These are phyloP conservation scores for Nasonia longicornis DNA, from an alignment of 1,140 invertebrate genomes.

Conservation along the genomic window DNA sequence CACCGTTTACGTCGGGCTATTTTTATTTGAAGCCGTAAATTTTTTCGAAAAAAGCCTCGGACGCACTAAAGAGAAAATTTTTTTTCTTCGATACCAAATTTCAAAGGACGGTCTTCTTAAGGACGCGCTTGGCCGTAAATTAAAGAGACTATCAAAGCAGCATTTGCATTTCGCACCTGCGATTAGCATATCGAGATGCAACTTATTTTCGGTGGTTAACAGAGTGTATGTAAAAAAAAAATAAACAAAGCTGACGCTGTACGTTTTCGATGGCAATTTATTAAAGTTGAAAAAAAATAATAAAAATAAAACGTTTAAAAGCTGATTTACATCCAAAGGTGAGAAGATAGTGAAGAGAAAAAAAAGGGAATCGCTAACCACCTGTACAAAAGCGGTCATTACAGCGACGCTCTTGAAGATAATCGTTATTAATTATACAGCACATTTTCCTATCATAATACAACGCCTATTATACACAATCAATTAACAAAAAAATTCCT, in stretches of 20 bases:
- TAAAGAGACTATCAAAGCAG: too few species aligned
- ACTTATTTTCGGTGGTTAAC: too few species aligned
- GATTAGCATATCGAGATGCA: too few species aligned
- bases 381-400: not conserved
- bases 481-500: not conserved
- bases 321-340: conserved; percentile 19
- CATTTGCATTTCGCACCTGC: too few species aligned
- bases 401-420: not conserved
- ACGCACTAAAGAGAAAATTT: too few species aligned
- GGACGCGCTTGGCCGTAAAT: too few species aligned
- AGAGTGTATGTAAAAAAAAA: not conserved
- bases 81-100: too few species aligned
- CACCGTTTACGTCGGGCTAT: too few species aligned
- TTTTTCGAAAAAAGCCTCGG: too few species aligned
- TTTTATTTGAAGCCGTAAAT: too few species aligned
- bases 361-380: not conserved
- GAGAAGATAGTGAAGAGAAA: conserved; percentile 1
- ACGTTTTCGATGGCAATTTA: conserved; percentile 33
- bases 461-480: conserved; percentile 6
- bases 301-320: conserved; percentile 7
- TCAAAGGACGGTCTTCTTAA: too few species aligned
- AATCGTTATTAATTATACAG: not conserved
- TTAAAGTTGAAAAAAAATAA: conserved; percentile 24
- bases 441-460: not conserved
- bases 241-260: not conserved